A percentile compares a stretch with the other conserved stretches of the same genome.
Conservation (phyloP, 1,140 invertebrate species). For the Halesus radiatus region DNA sequence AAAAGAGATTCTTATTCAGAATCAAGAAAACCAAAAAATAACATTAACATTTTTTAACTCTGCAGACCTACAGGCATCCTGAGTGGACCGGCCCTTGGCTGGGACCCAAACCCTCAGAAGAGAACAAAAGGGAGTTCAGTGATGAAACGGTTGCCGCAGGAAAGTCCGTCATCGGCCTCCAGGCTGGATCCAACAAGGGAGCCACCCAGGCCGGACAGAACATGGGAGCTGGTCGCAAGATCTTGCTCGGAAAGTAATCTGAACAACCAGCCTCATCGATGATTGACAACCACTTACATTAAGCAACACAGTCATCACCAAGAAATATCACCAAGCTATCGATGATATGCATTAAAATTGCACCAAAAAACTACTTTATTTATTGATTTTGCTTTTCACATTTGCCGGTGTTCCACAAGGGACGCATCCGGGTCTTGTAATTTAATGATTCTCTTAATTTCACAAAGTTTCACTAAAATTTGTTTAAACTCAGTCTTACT, state of each 20-base stretch:
- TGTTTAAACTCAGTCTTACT: background rate
- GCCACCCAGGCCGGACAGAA: slow-evolving; percentile 94
- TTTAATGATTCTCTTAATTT: background rate
- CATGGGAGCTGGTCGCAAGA: slow-evolving; percentile 92
- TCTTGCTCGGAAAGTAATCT: slow-evolving; percentile 87
- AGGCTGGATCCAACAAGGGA: slow-evolving; percentile 96
- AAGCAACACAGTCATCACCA: background rate
- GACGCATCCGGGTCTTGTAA: background rate
- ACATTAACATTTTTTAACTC: no score
- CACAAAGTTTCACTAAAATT: background rate
- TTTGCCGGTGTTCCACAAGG: background rate
- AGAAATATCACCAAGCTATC: background rate
- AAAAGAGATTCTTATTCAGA: no score
- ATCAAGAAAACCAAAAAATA: no score
- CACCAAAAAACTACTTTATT: background rate
- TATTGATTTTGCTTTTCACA: no score
- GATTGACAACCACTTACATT: background rate
- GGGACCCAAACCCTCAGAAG: slow-evolving; percentile 91
- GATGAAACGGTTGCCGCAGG: slow-evolving; percentile 93
- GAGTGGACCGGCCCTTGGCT: slow-evolving; percentile 92
- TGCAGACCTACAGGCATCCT: slow-evolving; percentile 87
- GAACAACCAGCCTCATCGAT: background rate
- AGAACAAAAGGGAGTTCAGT: slow-evolving; percentile 92
- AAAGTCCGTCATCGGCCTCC: slow-evolving; percentile 91
- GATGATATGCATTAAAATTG: background rate